Base-by-base conservation (phyloP, 1,140 invertebrate species). In the Drosophila saltans region DNA sequence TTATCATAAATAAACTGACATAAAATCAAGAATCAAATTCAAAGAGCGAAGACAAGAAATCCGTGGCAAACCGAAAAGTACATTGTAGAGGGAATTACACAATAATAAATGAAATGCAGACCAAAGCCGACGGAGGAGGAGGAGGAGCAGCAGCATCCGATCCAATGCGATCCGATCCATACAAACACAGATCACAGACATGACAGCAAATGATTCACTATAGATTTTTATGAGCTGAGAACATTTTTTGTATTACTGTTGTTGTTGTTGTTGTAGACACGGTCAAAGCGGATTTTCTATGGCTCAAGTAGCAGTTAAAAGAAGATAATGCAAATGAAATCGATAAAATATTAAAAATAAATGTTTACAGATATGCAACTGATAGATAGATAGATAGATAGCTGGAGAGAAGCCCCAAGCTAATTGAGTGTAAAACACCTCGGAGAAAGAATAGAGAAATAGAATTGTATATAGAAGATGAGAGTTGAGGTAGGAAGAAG, bases 1-100 rank as follows among this genome's bases (percentile, higher is more conserved):
- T 89, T 89, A 89, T 89, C 84, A 89, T 89, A 89, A 89, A 89
- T 89, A 89, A 89, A 89, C 84, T 89, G 84, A 89, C 84, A 89
- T 89, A 89, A 89, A 89, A 89, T 89, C 85, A 89, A 89, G 84
- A 89, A 89, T 89, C 84, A 89, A 89, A 89, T 89, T 89, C 84
- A 84, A 89, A 84, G 28, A 75, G 74, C 60, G 68, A 67, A 83
- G 69, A 78, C 77, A 82, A 78, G 85, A 76, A 89, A 89, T 89
- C 84, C 84, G 84, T 89, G 84, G 85, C 74, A 76, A 76, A 52
- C 45, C 80, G 73, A 88, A 80, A 75, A 84, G 80, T 89, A 89
- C 78, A 84, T 89, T 89, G 85, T 76, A 52, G 45, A 52, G 74
- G 69, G 85, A 89, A 89, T 89, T 89, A 89, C 84, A 89, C 85